Conservation (phyloP, 53 echinoderm and acorn worm species). For the Echinarachnius parma region DNA sequence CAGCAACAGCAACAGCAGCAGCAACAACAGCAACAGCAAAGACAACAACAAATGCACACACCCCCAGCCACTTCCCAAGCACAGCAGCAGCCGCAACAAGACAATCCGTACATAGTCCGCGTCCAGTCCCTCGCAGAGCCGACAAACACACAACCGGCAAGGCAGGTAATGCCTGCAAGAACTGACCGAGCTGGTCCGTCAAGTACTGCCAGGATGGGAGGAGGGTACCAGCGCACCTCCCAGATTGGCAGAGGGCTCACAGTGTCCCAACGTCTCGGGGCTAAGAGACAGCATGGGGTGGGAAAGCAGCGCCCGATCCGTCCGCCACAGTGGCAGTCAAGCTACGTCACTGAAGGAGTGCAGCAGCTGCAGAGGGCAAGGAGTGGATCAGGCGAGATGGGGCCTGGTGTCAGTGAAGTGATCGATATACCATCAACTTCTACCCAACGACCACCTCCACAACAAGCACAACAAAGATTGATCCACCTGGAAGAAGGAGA, state of each 20-base stretch:
- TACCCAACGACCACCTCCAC: neutral
- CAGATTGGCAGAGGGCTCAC: neutral
- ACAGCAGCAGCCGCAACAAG: no score
- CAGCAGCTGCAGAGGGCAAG: conserved; percentile 17
- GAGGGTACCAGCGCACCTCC: no score
- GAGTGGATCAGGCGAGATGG: neutral
- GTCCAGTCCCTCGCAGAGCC: conserved; percentile 34
- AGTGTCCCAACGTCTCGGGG: neutral
- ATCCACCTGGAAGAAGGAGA: no score
- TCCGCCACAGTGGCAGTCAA: conserved; percentile 26
- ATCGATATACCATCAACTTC: conserved; percentile 1
- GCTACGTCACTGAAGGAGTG: conserved; percentile 12
- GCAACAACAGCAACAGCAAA: neutral
- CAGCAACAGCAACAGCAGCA: no score
- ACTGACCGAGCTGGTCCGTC: no score
- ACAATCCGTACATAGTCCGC: conserved; percentile 31
- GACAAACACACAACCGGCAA: neutral
- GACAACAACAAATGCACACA: no score
- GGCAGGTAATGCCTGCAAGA: neutral
- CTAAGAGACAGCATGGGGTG: neutral
- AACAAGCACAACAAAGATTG: no score
- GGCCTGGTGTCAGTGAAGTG: neutral
- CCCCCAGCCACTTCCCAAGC: neutral
- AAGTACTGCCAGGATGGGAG: no score
- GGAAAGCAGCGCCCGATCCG: conserved; percentile 23